Base-by-base conservation (phyloP, 2,797 vertebrate species). In the Sternarchorhynchus goeldii region DNA sequence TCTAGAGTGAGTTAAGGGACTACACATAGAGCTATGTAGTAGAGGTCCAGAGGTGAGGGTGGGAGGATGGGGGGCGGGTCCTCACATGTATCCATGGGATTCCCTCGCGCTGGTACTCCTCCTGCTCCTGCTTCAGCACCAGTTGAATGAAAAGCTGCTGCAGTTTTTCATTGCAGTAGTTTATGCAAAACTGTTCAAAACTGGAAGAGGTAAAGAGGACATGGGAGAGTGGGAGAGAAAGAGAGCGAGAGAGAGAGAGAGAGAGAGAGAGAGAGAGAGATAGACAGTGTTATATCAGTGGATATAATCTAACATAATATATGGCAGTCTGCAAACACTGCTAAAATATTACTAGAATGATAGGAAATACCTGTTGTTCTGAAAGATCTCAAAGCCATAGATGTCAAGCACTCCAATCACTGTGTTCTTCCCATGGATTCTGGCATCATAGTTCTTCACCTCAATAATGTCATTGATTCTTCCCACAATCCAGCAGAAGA, bases 11-110 rank as follows among this genome's bases (percentile, higher is more conserved):
- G 17, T 53, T 18, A 8, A 36, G 63, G 20, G 41, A 32, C 36
- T 60, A 25, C 31, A 31, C 65, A 14, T 25, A 0, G 8, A 12
- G 45, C 10, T 2, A 12, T 50, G 45, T 14, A 50, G 2, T 50
- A 14, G 1, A 32, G 62, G 1, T 66, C 1, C 39, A 16, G 3
- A 59, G 67, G 10, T 53, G 16, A 6, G 18, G 31, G 50, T 29
- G 39, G n/a, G n/a, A n/a, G n/a, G n/a, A n/a, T n/a, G n/a, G n/a
- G n/a, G n/a, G n/a, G n/a, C n/a, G n/a, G n/a, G n/a, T n/a, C n/a
- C 95, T 86, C 92, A 99, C 98, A 0, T 99, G 97, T 88, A 97
- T 98, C 98, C 98, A 99, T n/a, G 98, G 97, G 87, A 99, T 99
- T 18, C 96, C 97, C 77, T 99, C 98, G 77, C 96, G 91, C 84